Base-by-base conservation (phyloP, 2,797 vertebrate genomes). In the Chiloscyllium punctatum region DNA sequence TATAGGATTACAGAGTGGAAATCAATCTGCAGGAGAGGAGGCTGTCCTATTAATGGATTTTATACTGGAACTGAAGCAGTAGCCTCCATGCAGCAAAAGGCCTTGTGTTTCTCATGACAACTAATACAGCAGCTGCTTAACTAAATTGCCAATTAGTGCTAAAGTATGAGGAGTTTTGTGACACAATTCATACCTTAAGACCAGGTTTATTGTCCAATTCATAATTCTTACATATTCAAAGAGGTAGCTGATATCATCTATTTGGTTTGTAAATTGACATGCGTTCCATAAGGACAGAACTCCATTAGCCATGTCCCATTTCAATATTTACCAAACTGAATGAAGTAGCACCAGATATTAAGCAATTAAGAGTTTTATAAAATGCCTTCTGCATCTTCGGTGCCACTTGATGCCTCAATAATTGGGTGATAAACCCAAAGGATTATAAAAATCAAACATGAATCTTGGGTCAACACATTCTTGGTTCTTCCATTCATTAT, bases 101-200 rank as follows among this genome's bases (percentile, higher is more conserved):
- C 74, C 48, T 95, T 77, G 25, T 15, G 74, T 57, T 77, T 95
- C 30, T 53, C 94, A 74, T 33, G 66, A 69, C n/a, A 74, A 71
- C 71, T 51, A 77, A 15, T 33, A 53, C 16, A 21, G 30, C 9
- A 27, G 48, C 71, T 53, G 48, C 69, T 53, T 21, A 95, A 77
- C 30, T 21, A 53, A 57, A 74, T 23, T 74, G 69, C 48, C 94
- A 94, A 74, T 94, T 94, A 94, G 94, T 51, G 69, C 25, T 77
- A 30, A 95, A 77, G 51, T 77, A 77, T 74, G 71, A 33, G 71
- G 2, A 74, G n/a, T 53, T 30, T 33, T 72, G 33, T 95, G 71
- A 25, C 33, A 69, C 21, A 69, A 94, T 48, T 42, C 37, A 48
- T 77, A 72, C 42, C 15, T 33, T 57, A 30, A 72, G 77, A 57